Conservation (phyloP, 2,888 invertebrate species). For the Erebia epiphron region DNA sequence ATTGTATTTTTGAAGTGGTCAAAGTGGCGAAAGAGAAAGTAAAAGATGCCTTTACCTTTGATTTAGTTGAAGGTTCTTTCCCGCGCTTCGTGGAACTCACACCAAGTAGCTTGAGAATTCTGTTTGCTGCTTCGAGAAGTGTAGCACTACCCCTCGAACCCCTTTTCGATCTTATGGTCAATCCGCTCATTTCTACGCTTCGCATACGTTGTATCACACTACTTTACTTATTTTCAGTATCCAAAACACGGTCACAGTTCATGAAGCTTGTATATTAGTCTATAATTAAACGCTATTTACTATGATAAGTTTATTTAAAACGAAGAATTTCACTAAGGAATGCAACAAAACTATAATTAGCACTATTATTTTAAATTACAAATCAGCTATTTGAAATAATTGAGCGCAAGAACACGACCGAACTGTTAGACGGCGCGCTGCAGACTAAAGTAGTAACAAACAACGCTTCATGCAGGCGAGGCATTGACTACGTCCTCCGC, state of each 20-base stretch:
- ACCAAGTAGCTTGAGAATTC: slow-evolving; percentile 79
- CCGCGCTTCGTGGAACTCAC: slow-evolving; percentile 81
- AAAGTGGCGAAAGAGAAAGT: not conserved
- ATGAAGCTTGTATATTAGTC: slow-evolving; percentile 56
- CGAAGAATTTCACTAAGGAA: slow-evolving; percentile 53
- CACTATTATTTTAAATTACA: slow-evolving; percentile 57
- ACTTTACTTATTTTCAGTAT: slow-evolving; percentile 70
- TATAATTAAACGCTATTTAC: slow-evolving; percentile 44
- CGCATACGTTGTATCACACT: slow-evolving; percentile 65
- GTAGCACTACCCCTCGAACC: slow-evolving; percentile 82
- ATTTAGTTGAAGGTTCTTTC: slow-evolving; percentile 81
- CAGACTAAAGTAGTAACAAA: slow-evolving; percentile 62
- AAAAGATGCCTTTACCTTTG: slow-evolving; percentile 65
- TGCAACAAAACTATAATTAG: slow-evolving; percentile 51
- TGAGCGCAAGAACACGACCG: slow-evolving; percentile 59
- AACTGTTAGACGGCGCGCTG: slow-evolving; percentile 65
- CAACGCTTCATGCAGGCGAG: slow-evolving; percentile 59
- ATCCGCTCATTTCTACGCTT: slow-evolving; percentile 81
- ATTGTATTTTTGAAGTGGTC: no score
- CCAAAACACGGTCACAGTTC: slow-evolving; percentile 72
- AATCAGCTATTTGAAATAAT: slow-evolving; percentile 50
- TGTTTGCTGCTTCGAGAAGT: slow-evolving; percentile 80
- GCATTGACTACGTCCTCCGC: slow-evolving; percentile 69
- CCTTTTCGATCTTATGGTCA: slow-evolving; percentile 81
- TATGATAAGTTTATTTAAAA: slow-evolving; percentile 31